A percentile compares a stretch with the other conserved stretches of the same genome.
Conservation (phyloP, 2,113 vertebrate genomes). For the Gambusia affinis region DNA sequence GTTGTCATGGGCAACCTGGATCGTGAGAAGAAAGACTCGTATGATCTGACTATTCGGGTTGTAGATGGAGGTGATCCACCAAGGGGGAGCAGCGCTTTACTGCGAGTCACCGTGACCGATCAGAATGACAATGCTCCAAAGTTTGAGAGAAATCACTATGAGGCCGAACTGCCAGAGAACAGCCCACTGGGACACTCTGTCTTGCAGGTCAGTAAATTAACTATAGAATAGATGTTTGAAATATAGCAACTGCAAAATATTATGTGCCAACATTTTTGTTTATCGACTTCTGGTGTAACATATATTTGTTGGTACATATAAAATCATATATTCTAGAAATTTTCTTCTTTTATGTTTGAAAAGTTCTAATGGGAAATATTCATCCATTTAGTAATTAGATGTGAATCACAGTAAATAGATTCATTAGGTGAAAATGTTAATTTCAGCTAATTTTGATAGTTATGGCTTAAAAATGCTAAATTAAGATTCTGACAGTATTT, state of each 20-base stretch:
- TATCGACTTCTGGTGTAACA: not conserved
- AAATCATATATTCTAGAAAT: not conserved
- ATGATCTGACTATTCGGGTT: conserved; percentile 94
- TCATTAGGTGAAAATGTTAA: no score
- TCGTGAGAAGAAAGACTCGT: conserved; percentile 93
- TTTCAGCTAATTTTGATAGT: no score
- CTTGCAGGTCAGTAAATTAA: conserved; percentile 84
- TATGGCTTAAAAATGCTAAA: no score
- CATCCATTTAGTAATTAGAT: no score
- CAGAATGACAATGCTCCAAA: conserved; percentile 94
- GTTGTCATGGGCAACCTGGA: conserved; percentile 95
- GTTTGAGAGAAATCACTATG: conserved; percentile 89
- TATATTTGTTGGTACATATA: not conserved
- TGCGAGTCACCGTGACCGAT: conserved; percentile 92
- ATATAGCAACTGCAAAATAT: not conserved
- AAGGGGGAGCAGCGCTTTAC: conserved; percentile 89
- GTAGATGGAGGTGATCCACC: conserved; percentile 90
- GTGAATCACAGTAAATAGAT: no score
- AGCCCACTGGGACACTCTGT: conserved; percentile 92
- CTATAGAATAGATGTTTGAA: not conserved
- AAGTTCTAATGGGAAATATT: no score
- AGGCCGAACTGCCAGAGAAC: conserved; percentile 91
- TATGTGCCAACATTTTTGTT: not conserved
- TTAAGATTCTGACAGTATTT: no score
- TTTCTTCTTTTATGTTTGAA: not conserved